Conservation (phyloP, 1,140 invertebrate genomes). For the Conus ventricosus region DNA sequence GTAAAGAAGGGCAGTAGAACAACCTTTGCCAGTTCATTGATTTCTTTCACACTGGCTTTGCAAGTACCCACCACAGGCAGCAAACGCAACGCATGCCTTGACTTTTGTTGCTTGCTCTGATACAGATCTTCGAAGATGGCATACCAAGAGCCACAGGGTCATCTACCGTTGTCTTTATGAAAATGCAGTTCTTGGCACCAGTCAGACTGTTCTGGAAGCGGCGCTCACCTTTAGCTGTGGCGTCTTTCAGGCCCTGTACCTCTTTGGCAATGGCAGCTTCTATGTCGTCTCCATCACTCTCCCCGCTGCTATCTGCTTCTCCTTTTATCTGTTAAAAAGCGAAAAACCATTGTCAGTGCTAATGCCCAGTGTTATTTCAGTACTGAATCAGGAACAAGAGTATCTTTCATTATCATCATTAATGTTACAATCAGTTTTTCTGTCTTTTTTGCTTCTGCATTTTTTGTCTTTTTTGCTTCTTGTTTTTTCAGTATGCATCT, state of each 20-base stretch:
- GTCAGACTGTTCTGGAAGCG: slow-evolving; percentile 81
- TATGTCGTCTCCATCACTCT: slow-evolving; percentile 56
- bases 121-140: slow-evolving; percentile 85
- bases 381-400: neutral
- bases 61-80: slow-evolving; percentile 86
- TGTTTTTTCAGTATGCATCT: no score
- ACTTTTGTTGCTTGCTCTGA: slow-evolving; percentile 87
- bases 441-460: no score
- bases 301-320: slow-evolving; percentile 33
- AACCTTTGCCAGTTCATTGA: slow-evolving; percentile 80
- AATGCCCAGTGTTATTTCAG: no score
- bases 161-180: slow-evolving; percentile 85
- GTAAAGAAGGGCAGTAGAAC: slow-evolving; percentile 85
- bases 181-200: slow-evolving; percentile 87
- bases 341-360: no score
- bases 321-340: slow-evolving; percentile 24
- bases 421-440: no score
- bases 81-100: slow-evolving; percentile 81
- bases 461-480: no score
- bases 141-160: slow-evolving; percentile 84
- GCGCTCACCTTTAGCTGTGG: slow-evolving; percentile 53
- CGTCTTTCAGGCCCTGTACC: slow-evolving; percentile 75
- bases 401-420: no score
- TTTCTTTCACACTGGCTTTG: slow-evolving; percentile 84
- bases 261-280: slow-evolving; percentile 71